Evolutionary conservation across 1,140 invertebrate species (phyloP).

Genomic region (Phymorhynchus buccinoides): DNA sequence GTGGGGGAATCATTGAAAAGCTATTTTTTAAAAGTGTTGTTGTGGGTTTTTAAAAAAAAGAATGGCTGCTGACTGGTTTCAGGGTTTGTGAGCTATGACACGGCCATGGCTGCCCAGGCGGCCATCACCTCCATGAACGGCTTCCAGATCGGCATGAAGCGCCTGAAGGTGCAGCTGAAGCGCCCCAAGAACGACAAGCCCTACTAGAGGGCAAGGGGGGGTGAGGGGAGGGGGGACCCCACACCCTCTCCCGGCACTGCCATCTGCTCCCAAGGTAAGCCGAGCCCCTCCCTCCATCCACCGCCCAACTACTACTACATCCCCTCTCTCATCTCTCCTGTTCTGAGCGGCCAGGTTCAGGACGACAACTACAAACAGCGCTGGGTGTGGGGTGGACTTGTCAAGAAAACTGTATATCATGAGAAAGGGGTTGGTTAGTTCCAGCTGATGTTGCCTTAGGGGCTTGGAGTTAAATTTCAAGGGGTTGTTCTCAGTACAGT

Average conservation of each 20-base stretch:
- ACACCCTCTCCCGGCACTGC: not conserved
- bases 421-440: too few relatives aligned
- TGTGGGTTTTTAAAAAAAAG: too few relatives aligned
- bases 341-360: not conserved
- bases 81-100: slow-evolving; percentile 97
- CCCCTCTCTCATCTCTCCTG: not conserved
- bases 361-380: not conserved
- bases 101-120: slow-evolving; percentile 90
- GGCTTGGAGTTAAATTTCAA: not conserved
- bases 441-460: too few relatives aligned
- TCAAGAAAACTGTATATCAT: too few relatives aligned
- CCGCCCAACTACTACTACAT: not conserved
- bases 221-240: not conserved
- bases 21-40: too few relatives aligned
- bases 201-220: slow-evolving; percentile 55
- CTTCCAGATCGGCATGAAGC: slow-evolving; percentile 97
- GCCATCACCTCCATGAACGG: slow-evolving; percentile 97
- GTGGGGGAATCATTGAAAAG: too few relatives aligned
- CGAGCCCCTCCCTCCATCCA: not conserved
- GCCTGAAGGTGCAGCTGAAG: slow-evolving; percentile 97
- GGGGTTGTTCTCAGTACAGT: not conserved
- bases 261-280: not conserved
- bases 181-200: slow-evolving; percentile 86
- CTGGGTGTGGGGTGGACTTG: not conserved
- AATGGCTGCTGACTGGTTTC: slow-evolving; percentile 43